Evolutionary conservation across 2,888 invertebrate genomes (phyloP), one percentile per base, ranked within the genome.

Genomic region (Mythimna impura): DNA sequence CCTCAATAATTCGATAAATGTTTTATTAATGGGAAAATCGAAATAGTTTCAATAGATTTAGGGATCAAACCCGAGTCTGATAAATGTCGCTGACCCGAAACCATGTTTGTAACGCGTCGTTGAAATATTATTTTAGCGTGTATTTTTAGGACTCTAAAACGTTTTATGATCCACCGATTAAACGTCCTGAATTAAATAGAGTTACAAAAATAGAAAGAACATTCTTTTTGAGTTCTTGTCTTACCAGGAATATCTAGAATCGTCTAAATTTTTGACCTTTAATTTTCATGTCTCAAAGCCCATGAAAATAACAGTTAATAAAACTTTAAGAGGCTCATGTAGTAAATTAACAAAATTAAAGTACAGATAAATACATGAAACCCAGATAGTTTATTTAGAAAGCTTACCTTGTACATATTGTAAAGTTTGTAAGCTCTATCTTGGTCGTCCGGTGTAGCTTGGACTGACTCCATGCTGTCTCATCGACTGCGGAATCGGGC

Each of bases 401-500:
- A 63, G 22, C 20, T 93, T 91, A 96, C 96, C 95, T 95, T 95
- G 85, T 96, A 95, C 94, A 95, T 93, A 80, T 89, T 92, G 86
- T 94, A 96, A 82, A 94, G 89, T 89, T 95, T 96, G 89, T 95
- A 96, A 70, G 91, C 90, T 88, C 94, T 92, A 78, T 94, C 95
- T 82, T 93, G 94, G 79, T 93, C 93, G 76, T 93, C 93, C 84
- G 92, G 86, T 78, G 91, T 83, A 79, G 92, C 88, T 85, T 92
- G 95, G 76, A 92, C 86, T 69, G 93, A 91, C 88, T 95, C 95
- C 95, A 95, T 96, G 88, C 89, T 91, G 89, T 88, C 86, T 87
- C 89, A 90, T 90, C 82, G 88, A 87, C 82, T 87, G 87, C 83
- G 76, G 83, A 83, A 87, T 90, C 76, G 66, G 74, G 73, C 88